A percentile compares a stretch with the other conserved stretches of the same genome.
These are phyloP conservation scores for Caranx melampygus DNA, from an alignment of 2,113 vertebrate genomes.

Conservation along the genomic window DNA sequence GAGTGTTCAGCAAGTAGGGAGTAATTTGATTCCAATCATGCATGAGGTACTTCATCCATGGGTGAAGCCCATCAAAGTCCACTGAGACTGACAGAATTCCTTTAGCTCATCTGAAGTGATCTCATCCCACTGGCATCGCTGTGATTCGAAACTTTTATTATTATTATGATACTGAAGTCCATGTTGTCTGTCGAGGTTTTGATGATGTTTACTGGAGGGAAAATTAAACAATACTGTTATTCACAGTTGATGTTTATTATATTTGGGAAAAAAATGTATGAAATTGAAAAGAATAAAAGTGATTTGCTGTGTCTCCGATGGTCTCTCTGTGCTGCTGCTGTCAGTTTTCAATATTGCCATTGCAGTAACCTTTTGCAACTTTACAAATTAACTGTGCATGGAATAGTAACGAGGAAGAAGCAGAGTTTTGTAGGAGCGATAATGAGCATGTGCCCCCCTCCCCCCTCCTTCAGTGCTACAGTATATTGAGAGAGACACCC, in stretches of 20 bases:
- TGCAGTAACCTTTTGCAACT: slow-evolving; percentile 1
- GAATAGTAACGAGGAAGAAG: slow-evolving; percentile 22
- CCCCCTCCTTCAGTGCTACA: slow-evolving; percentile 1
- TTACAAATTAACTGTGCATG: slow-evolving; percentile 24
- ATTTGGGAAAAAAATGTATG: neutral
- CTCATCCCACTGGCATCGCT: neutral
- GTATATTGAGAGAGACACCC: slow-evolving; percentile 6
- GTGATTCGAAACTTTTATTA: neutral
- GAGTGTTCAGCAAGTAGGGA: slow-evolving; percentile 22
- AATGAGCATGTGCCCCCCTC: slow-evolving; percentile 28
- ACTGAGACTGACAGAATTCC: neutral
- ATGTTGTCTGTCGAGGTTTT: neutral
- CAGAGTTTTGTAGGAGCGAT: slow-evolving; percentile 37
- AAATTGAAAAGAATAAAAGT: neutral
- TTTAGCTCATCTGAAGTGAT: slow-evolving; percentile 5
- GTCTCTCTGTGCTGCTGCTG: neutral
- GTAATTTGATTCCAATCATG: slow-evolving; percentile 37
- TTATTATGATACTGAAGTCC: neutral
- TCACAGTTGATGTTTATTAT: neutral
- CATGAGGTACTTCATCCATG: slow-evolving; percentile 15
- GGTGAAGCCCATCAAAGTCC: slow-evolving; percentile 26
- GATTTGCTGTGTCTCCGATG: neutral
- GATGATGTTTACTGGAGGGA: neutral
- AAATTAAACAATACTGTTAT: neutral
- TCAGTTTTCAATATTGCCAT: neutral